These are phyloP conservation scores for Drosophila melanosoma DNA, from an alignment of 2,888 invertebrate species.

Conservation along the genomic window DNA sequence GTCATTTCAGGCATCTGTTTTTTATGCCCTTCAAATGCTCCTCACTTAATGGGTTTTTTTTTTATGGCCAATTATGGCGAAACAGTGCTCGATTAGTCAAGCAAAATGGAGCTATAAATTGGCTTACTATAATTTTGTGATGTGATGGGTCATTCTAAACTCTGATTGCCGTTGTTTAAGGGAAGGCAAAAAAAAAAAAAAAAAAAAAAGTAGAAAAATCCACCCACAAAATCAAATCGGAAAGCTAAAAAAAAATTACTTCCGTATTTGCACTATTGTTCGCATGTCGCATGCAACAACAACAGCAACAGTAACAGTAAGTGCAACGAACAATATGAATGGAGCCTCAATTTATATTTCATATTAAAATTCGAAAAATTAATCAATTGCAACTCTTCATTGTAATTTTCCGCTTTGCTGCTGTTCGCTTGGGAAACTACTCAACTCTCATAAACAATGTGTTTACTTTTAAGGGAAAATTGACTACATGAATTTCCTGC, in stretches of 20 bases:
- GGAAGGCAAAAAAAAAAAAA: neutral
- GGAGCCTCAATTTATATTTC: conserved; percentile 39
- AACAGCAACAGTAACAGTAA: conserved; percentile 22
- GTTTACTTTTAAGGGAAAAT: conserved; percentile 12
- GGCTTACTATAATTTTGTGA: conserved; percentile 22
- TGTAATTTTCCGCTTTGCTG: conserved; percentile 56
- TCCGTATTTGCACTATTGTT: conserved; percentile 52
- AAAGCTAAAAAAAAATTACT: conserved; percentile 38
- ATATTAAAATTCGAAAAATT: conserved; percentile 16
- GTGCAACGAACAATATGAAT: conserved; percentile 18
- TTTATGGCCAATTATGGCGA: conserved; percentile 11
- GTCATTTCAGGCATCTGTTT: conserved; percentile 13
- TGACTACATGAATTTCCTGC: neutral
- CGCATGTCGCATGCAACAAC: conserved; percentile 57
- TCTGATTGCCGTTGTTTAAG: conserved; percentile 19
- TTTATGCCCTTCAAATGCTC: neutral
- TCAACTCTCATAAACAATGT: conserved; percentile 31
- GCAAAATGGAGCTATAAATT: neutral
- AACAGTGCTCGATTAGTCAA: conserved; percentile 12
- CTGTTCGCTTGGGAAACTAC: conserved; percentile 40
- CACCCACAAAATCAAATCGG: conserved; percentile 31
- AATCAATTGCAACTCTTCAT: conserved; percentile 55
- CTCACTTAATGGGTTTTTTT: conserved; percentile 13
- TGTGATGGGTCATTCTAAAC: conserved; percentile 10
- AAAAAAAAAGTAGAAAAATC: neutral